These are phyloP conservation scores for Magallana nippona DNA, from an alignment of 2,888 invertebrate species.

Conservation along the genomic window DNA sequence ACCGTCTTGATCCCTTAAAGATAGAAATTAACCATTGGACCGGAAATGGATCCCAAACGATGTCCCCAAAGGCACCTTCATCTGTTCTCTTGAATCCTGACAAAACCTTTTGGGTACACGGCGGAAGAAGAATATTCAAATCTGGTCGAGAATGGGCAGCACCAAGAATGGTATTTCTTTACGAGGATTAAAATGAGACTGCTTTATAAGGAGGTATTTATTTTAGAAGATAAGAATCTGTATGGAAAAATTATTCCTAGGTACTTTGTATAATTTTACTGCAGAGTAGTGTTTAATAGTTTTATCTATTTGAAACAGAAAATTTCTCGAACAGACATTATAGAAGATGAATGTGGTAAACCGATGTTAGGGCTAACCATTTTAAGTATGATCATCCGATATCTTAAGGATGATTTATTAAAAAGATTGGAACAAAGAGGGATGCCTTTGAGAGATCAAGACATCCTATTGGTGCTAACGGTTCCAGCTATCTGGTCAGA, in stretches of 20 bases:
- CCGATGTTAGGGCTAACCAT: conserved; percentile 30
- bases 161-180: conserved; percentile 43
- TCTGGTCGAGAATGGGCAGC: conserved; percentile 35
- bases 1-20: conserved; percentile 37
- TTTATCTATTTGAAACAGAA: conserved; percentile 33
- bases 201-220: conserved; percentile 39
- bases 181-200: conserved; percentile 43
- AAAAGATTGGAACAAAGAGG: conserved; percentile 1
- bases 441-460: conserved; percentile 19
- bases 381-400: conserved; percentile 16
- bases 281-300: too few species aligned
- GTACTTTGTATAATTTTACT: too few species aligned
- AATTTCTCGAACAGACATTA: conserved; percentile 13
- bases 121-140: conserved; percentile 45
- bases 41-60: conserved; percentile 16
- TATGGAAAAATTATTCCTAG: too few species aligned
- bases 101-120: conserved; percentile 41
- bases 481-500: conserved; percentile 47
- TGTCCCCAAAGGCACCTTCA: conserved; percentile 42
- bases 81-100: conserved; percentile 29
- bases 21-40: conserved; percentile 36
- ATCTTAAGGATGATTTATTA: conserved; percentile 34
- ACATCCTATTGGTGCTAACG: conserved; percentile 43
- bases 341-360: conserved; percentile 33
- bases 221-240: too few species aligned